phyloP scores from a whole-genome alignment of 1,140 invertebrate genomes.

The Rhagoletis pomonella region DNA sequence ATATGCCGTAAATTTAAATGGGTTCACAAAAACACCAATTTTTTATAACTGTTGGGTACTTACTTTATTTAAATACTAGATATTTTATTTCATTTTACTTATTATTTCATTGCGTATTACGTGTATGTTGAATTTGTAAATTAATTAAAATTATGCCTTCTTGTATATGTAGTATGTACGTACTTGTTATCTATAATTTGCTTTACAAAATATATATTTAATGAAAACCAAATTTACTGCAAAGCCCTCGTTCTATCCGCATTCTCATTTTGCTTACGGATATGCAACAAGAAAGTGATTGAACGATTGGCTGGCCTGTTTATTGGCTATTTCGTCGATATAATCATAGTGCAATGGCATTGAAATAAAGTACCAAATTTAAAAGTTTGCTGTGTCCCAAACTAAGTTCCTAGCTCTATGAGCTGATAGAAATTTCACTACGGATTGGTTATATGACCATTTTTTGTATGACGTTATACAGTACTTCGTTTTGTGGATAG shows the following conservation, averaged over 20 bases:
- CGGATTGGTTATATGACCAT: slow-evolving; percentile 7
- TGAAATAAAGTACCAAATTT: neutral
- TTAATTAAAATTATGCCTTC: slow-evolving; percentile 46
- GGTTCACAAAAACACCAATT: neutral
- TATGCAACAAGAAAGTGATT: slow-evolving; percentile 9
- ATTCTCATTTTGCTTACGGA: neutral
- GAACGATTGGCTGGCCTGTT: neutral
- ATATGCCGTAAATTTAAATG: too few relatives aligned
- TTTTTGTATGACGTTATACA: neutral
- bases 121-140: slow-evolving; percentile 42
- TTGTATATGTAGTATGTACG: slow-evolving; percentile 11
- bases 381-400: neutral
- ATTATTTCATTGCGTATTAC: slow-evolving; percentile 30
- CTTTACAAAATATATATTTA: slow-evolving; percentile 42
- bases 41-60: slow-evolving; percentile 37
- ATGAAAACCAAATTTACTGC: slow-evolving; percentile 35
- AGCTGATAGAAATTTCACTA: slow-evolving; percentile 40
- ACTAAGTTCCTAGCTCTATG: neutral
- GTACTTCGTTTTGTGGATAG: neutral
- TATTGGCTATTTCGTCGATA: neutral
- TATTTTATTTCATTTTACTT: slow-evolving; percentile 49
- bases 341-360: slow-evolving; percentile 17
- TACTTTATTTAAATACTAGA: slow-evolving; percentile 50
- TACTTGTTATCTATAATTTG: slow-evolving; percentile 15
- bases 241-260: neutral